These are phyloP conservation scores for Pterophyllum scalare DNA, from an alignment of 2,113 vertebrate genomes.

Conservation along the genomic window DNA sequence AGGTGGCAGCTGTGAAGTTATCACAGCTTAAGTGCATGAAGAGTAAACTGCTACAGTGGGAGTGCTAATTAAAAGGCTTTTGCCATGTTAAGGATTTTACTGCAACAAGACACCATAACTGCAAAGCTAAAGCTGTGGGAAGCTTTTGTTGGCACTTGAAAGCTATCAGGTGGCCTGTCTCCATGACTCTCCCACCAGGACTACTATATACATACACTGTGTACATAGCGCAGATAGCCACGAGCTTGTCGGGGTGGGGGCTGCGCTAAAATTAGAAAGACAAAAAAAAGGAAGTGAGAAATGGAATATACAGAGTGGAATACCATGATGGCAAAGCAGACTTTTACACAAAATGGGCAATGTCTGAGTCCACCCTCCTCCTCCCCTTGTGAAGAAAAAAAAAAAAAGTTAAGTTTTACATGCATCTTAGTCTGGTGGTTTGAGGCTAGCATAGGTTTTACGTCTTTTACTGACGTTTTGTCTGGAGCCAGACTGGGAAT, in stretches of 20 bases:
- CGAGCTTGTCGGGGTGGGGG: background rate
- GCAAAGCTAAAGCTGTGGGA: background rate
- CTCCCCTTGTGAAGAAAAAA: slow-evolving; percentile 3
- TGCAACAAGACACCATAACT: slow-evolving; percentile 29
- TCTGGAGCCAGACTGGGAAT: slow-evolving; percentile 63
- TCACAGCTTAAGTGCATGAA: background rate
- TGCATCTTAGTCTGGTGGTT: slow-evolving; percentile 46
- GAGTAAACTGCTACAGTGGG: slow-evolving; percentile 14
- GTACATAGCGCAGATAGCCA: slow-evolving; percentile 10
- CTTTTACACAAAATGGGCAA: slow-evolving; percentile 38
- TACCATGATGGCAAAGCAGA: slow-evolving; percentile 11
- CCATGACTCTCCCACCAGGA: background rate
- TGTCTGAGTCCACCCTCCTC: slow-evolving; percentile 22
- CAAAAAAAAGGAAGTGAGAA: slow-evolving; percentile 12
- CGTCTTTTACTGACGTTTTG: slow-evolving; percentile 57
- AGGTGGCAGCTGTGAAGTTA: slow-evolving; percentile 20
- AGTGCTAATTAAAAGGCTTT: slow-evolving; percentile 42
- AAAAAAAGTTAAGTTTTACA: slow-evolving; percentile 54
- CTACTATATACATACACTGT: background rate
- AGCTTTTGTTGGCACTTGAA: slow-evolving; percentile 29
- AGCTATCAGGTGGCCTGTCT: slow-evolving; percentile 18
- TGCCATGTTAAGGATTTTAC: slow-evolving; percentile 12
- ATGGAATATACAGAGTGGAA: background rate
- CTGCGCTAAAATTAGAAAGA: slow-evolving; percentile 43
- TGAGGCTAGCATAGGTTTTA: slow-evolving; percentile 38